Base-by-base conservation (phyloP, 2,113 vertebrate genomes). In the Hippopotamus amphibius region DNA sequence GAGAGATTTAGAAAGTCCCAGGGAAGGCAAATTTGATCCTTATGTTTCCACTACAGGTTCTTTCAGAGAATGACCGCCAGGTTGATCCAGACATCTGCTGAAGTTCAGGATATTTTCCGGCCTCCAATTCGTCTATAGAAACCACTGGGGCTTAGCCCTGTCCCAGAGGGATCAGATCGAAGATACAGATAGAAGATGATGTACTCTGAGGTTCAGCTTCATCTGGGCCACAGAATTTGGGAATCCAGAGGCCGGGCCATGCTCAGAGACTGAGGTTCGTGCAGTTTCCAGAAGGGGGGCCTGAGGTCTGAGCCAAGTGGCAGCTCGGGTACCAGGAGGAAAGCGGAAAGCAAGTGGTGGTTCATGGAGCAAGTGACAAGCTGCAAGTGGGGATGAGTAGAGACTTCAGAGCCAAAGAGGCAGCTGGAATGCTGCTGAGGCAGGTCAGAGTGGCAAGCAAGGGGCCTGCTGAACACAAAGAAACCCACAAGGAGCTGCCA, bases 271-370 rank as follows among this genome's bases (percentile, higher is more conserved):
- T 28, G 41, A 69, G 3, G 15, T 7, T 55, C 12, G 37, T 59
- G 0, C 15, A 48, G 22, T 74, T 46, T 19, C n/a, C 30, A 30
- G 30, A 41, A 26, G 0, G 2, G 41, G 16, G 14, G 5, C 0
- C 57, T 55, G 24, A 69, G 30, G 9, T 63, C 21, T 81, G 84
- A 63, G 43, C 22, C 17, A 12, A 71, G 19, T 37, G 84, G 61
- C 12, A n/a, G 46, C 11, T 33, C 63, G 37, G 33, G 12, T n/a
- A 10, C 17, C 5, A 7, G 57, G 37, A 85, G 72, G 77, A 90
- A 46, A 55, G 71, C 19, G 57, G 80, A 68, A 79, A 33, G 11
- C 3, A 11, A 53, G 57, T 22, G 24, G 22, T 69, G n/a, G 33
- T 46, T 91, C 41, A 30, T 1, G 2, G n/a, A 72, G 33, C 28